phyloP scores from a whole-genome alignment of 2,888 invertebrate genomes.

The Callyntrura sp. region DNA sequence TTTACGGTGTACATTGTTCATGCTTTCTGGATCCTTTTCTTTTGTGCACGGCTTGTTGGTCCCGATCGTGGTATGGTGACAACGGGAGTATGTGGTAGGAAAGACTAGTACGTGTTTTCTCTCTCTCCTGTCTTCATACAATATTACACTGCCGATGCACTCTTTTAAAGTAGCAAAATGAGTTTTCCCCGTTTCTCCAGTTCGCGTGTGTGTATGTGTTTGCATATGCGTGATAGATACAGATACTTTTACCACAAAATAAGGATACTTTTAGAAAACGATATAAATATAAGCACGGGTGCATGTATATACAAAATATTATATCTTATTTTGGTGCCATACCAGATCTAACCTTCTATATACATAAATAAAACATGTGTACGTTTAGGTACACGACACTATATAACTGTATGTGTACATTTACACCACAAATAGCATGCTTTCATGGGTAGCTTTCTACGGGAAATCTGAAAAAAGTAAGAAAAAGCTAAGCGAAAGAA shows the following conservation, averaged over 20 bases:
- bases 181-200: too few species aligned
- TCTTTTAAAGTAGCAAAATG: too few species aligned
- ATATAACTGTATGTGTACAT: neutral
- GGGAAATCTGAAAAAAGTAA: conserved; percentile 29
- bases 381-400: neutral
- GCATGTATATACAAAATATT: too few species aligned
- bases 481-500: conserved; percentile 48
- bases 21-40: neutral
- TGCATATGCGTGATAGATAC: too few species aligned
- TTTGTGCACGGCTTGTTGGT: conserved; percentile 11
- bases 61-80: neutral
- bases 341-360: neutral
- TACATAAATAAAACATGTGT: neutral
- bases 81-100: neutral
- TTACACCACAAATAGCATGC: neutral
- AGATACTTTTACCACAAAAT: too few species aligned
- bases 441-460: conserved; percentile 52
- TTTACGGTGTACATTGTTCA: neutral
- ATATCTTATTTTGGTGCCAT: neutral
- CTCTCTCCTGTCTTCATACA: neutral
- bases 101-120: conserved; percentile 13
- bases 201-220: too few species aligned
- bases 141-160: too few species aligned
- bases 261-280: too few species aligned
- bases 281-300: too few species aligned